Percentiles rank a stretch among this genome's conserved stretches.
phyloP scores from a whole-genome alignment of 2,113 vertebrate genomes.

The Spizaetus ornatus region DNA sequence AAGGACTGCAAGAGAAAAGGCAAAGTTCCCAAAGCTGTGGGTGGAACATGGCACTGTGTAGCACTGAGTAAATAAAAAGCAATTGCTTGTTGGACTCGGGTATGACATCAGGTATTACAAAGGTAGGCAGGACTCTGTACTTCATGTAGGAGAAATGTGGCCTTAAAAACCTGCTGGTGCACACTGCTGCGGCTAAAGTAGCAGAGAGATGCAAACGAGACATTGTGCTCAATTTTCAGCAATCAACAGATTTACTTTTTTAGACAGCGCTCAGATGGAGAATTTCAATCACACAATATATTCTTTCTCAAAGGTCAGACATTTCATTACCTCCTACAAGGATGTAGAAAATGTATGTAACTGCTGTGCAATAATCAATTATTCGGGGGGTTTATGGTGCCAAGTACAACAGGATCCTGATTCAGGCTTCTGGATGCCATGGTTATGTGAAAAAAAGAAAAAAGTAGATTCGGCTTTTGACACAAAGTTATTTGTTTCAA shows the following conservation, averaged over 20 bases:
- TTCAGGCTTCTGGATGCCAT: neutral
- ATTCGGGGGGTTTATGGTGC: rapidly evolving
- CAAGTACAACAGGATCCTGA: neutral
- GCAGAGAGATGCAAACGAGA: neutral
- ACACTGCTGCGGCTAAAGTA: neutral
- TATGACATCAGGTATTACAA: neutral
- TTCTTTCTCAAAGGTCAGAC: neutral
- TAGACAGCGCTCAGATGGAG: neutral
- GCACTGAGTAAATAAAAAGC: conserved; percentile 45
- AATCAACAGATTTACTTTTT: neutral
- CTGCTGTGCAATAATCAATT: neutral
- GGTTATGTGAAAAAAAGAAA: neutral
- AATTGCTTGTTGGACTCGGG: conserved; percentile 32
- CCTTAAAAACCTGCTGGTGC: neutral
- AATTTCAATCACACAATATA: neutral
- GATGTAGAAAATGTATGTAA: neutral
- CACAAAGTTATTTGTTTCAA: neutral
- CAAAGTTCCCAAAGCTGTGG: conserved; percentile 23
- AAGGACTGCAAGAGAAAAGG: neutral
- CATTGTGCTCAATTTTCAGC: neutral
- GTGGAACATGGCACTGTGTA: neutral
- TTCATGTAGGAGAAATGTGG: neutral
- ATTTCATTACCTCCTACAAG: neutral
- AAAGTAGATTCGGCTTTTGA: neutral
- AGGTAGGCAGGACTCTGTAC: neutral